Base-by-base conservation (phyloP, 1,140 invertebrate genomes). In the Drosophila pseudoobscura region DNA sequence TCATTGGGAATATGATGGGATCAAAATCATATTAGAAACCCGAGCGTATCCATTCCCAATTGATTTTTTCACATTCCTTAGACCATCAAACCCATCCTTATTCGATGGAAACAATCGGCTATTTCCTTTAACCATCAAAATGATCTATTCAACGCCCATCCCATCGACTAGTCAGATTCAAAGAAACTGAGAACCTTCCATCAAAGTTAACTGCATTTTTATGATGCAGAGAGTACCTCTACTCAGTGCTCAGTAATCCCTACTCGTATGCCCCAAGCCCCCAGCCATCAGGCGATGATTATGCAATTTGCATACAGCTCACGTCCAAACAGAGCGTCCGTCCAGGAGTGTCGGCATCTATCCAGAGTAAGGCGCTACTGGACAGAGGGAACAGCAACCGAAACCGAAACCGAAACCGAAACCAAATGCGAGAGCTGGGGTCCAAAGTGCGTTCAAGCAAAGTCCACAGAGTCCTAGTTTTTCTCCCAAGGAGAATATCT, bases 281-380 rank as follows among this genome's bases (percentile, higher is more conserved):
- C 35, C 63, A 31, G 31, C 65, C 63, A 54, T 64, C 64, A 54
- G 44, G 49, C 64, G 35, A 35, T 41, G 65, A 69, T 69, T 69
- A 57, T 52, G 54, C 65, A 69, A 69, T 69, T 69, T 69, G 65
- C 65, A 69, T 69, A 43, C 65, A 44, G 29, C 63, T 69, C 65
- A 69, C 65, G 65, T 69, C 35, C 5, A 8, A 3, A 20, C 46
- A 6, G 35, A 9, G 20, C 20, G 20, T 20, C 20, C 11, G 35
- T 39, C 35, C 35, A 4, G 13, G 51, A 56, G 65, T 57, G 65
- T 57, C 51, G 69, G 63, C 26, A 69, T 57, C 65, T 43, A 39
- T 39, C 11, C 9, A 1, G 29, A 24, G 17, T 26, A 47, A 31
- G 39, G 65, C 65, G 65, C 65, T 69, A 69, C 65, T 56, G 62